Evolutionary conservation across 2,797 vertebrate species (phyloP), one percentile per base, ranked within the genome.

Genomic region (Oreochromis mossambicus): DNA sequence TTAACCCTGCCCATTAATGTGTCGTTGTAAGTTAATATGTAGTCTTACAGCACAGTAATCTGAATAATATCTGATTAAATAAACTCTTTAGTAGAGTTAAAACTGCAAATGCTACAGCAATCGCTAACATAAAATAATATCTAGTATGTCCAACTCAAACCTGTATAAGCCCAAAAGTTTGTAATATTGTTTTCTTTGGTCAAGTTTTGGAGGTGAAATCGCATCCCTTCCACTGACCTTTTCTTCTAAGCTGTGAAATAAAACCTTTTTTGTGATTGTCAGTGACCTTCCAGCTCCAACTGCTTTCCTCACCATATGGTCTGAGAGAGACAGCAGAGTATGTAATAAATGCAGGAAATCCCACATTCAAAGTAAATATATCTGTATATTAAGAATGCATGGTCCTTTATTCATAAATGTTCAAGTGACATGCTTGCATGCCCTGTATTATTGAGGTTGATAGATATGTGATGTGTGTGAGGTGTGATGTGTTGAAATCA

Each of bases 1-100:
- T 87, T 93, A 92, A 93, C 81, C 84, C 63, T n/a, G 68, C 55
- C 85, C 56, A 83, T 90, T 84, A 87, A 81, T 66, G 52, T 66
- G 78, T 58, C 54, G 43, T 70, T 24, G 38, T 70, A 63, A 79
- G 36, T 66, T 55, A 81, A 84, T 79, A 66, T 68, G 8, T 14
- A 63, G 46, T 81, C 21, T 32, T 79, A 26, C 14, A 10, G 38
- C 17, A 46, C 14, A 26, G 21, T 26, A 56, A 29, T 43, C 9
- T 58, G 32, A 73, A 38, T 77, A 32, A 19, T 29, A 58, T 70
- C 48, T 70, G 32, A 84, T 82, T 13, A 80, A 73, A 84, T 68
- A 13, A 83, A 82, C 61, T 50, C 15, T 75, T 75, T 75, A 12
- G 10, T 48, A 75, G 17, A 32, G 24, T 73, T 19, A 17, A 46